Evolutionary conservation across 2,888 invertebrate genomes (phyloP), one percentile per base, ranked within the genome.

Genomic region (Hemaris fuciformis): DNA sequence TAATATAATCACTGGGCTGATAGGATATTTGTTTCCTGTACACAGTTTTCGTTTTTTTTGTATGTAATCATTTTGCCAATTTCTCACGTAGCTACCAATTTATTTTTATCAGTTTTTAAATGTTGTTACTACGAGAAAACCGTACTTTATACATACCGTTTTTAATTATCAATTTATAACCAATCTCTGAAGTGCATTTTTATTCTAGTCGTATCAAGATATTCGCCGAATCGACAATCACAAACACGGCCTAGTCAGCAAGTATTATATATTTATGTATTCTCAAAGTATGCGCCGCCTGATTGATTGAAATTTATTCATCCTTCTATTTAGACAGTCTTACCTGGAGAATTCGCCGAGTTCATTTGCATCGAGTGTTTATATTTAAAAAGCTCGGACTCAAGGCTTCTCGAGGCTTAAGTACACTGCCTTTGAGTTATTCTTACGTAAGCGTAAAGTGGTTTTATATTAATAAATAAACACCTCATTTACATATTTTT

Each of bases 291-390:
- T 58, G 15, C 15, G 41, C 43, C 25, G 60, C 15, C 59, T 59
- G 61, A 64, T 61, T 61, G 58, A 62, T 60, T 62, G 45, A 38
- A 43, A 59, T 62, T 53, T 62, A 62, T 64, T 60, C 56, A 53
- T 58, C 56, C 57, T 38, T 46, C 31, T 42, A 56, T 43, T 57
- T 60, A n/a, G 20, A 4, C 31, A 38, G 15, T 25, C 23, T 59
- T 43, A 45, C 15, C 23, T 48, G 31, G 48, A 34, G 18, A 38
- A 38, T 57, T 10, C n/a, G 18, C 13, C 13, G 13, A 34, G 57
- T 57, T 15, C 25, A 48, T 48, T 48, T 48, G 27, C 48, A 48
- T 48, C 27, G 27, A 48, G 27, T 46, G 45, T 46, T 48, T 48
- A 48, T 48, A 48, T 27, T n/a, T 27, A 7, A 27, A 48, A 48